These are phyloP conservation scores for Bettongia penicillata DNA, from an alignment of 2,113 vertebrate genomes.

Conservation along the genomic window DNA sequence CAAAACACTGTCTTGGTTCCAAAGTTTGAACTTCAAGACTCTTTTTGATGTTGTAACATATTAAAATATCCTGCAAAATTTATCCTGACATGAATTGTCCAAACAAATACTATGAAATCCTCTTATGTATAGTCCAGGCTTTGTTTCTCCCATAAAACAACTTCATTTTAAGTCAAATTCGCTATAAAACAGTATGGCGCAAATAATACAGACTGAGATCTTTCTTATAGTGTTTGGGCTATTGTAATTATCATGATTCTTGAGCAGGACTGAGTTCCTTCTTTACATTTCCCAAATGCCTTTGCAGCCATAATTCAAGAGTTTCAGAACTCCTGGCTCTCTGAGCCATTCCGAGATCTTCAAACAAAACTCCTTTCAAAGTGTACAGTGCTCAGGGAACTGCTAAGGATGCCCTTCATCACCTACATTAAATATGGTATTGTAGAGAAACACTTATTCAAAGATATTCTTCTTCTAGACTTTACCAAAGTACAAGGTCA, in stretches of 20 bases:
- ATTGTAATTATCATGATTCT: neutral
- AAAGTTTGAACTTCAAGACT: neutral
- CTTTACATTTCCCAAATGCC: neutral
- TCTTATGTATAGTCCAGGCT: neutral
- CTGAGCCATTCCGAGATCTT: neutral
- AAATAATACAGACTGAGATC: slow-evolving; percentile 9
- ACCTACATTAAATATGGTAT: no score
- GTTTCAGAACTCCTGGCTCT: neutral
- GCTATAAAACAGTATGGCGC: neutral
- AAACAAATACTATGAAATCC: slow-evolving; percentile 44
- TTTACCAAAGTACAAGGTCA: neutral
- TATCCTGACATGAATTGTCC: slow-evolving; percentile 8
- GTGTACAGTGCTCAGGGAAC: neutral
- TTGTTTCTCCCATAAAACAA: slow-evolving; percentile 13
- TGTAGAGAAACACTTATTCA: no score
- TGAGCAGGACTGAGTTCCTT: neutral
- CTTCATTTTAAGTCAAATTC: slow-evolving; percentile 23
- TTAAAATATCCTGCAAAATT: slow-evolving; percentile 24
- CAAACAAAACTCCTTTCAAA: slow-evolving; percentile 8
- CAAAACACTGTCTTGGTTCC: slow-evolving; percentile 11
- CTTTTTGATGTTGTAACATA: slow-evolving; percentile 1
- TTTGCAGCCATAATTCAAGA: neutral
- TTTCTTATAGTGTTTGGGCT: slow-evolving; percentile 15
- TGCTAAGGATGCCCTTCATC: no score
- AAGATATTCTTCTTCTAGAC: neutral